Evolutionary conservation across 23 tunicate species (phyloP), one percentile per base, ranked within the genome.

Genomic region (Phallusia fumigata): DNA sequence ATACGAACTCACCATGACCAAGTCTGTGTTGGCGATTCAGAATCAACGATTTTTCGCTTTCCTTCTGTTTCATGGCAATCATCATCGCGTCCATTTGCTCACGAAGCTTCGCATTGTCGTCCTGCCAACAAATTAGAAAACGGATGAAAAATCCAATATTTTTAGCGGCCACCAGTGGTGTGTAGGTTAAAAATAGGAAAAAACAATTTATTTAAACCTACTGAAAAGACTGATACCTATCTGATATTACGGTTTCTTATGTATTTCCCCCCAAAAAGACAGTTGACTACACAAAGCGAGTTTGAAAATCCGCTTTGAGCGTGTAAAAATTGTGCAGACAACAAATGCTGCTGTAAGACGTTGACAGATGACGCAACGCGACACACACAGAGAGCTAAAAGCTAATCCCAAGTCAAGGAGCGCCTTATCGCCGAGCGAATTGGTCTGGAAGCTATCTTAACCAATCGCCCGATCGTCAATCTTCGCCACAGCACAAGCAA

Each of bases 81-180:
- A 90, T 84, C 95, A 90, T 90, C 24, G 82, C 84, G 49, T 90
- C 95, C 22, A 90, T 79, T 44, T 85, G 95, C 35, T 90, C 88
- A 13, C 84, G 82, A 0, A 90, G 64, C 72, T 90, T 90, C 65
- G 85, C 28, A 76, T 90, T 90, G 40, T 90, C 95, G 75, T 84
- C 88, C 95, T 90, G 49, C 21, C 52, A 52, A 86, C 40, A 72
- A 76, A 78, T 6, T 16, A 52, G 2, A 3, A 30, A 30, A 32
- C 36, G 19, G 22, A 21, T 30, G 13, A 69, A 74, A 74, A 13
- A 58, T 16, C 5, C 69, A 58, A 21, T n/a, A n/a, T n/a, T n/a
- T n/a, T n/a, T n/a, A n/a, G n/a, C n/a, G n/a, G n/a, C n/a, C n/a
- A n/a, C n/a, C 47, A 40, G 10, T 40, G 47, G 47, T 3, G 47